Base-by-base conservation (phyloP, 2,113 vertebrate genomes). In the Otus sunia region DNA sequence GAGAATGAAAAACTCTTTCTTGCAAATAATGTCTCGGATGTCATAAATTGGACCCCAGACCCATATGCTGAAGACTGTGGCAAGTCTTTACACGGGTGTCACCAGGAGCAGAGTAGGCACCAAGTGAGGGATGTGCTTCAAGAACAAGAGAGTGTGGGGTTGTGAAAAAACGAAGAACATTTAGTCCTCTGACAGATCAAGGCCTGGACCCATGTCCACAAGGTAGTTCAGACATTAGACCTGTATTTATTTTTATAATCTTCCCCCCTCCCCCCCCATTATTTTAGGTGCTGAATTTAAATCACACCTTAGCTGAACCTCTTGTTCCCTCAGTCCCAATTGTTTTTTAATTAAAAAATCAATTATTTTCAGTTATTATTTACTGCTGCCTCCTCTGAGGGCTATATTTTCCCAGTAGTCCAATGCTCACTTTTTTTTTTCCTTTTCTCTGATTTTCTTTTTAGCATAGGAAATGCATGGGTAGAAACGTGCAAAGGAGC, bases 351-450 rank as follows among this genome's bases (percentile, higher is more conserved):
- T 84, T 53, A 77, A 86, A 49, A 74, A 11, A 11, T 5, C n/a
- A 77, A 13, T 80, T 74, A 55, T 86, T 76, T 78, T 80, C 50
- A 66, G 23, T 8, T 55, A 55, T 47, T 90, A 36, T 56, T 86
- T 82, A 62, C 72, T 90, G 34, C 41, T 68, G 17, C 39, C 21
- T 56, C 15, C 19, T 86, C 67, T 66, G 62, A 94, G 41, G 19
- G 37, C 16, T 67, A 1, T 41, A 27, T 68, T 90, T 92, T 83
- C 26, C 21, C 41, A 36, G 27, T 69, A 76, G 34, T 20, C 29
- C 75, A 64, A 19, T 53, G 11, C 9, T 84, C 2, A 2, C 25
- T 32, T 25, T 45, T 47, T 41, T 19, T 5, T 0, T 1, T 1
- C 49, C 15, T 64, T 62, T 86, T 55, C 8, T 88, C 27, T 49